Conservation (phyloP, 2,888 invertebrate species). For the Eilema depressum region DNA sequence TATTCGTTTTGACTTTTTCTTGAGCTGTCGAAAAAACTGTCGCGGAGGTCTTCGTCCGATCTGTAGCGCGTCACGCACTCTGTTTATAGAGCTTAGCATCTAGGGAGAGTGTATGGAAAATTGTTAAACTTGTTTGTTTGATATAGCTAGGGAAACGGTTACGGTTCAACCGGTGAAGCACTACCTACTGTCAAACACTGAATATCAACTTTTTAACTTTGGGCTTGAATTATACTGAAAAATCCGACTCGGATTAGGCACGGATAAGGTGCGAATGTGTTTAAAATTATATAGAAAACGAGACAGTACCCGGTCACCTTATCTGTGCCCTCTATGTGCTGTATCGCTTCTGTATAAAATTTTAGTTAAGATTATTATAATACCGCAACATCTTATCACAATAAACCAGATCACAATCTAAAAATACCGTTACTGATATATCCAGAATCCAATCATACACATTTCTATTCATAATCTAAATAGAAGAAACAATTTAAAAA, state of each 20-base stretch:
- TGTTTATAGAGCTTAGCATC: slow-evolving; percentile 36
- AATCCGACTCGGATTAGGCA: no score
- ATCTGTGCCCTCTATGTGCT: no score
- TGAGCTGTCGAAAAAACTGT: slow-evolving; percentile 69
- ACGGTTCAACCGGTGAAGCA: no score
- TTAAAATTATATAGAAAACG: no score
- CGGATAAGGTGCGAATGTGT: no score
- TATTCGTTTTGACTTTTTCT: slow-evolving; percentile 69
- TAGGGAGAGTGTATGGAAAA: slow-evolving; percentile 48
- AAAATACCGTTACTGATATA: background rate
- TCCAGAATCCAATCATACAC: slow-evolving; percentile 4
- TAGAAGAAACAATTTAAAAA: slow-evolving; percentile 36
- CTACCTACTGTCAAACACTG: no score
- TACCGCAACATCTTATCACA: slow-evolving; percentile 1
- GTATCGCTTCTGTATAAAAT: background rate
- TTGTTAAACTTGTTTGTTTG: slow-evolving; percentile 27
- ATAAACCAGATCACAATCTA: background rate
- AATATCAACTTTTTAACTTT: no score
- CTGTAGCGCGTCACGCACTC: slow-evolving; percentile 63
- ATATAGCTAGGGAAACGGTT: no score
- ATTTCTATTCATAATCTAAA: slow-evolving; percentile 16
- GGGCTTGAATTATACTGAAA: no score
- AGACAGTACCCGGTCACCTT: no score
- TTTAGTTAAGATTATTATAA: background rate
- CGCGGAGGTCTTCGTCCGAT: slow-evolving; percentile 67